Conservation (phyloP, 2,113 vertebrate genomes). For the Otis tarda region DNA sequence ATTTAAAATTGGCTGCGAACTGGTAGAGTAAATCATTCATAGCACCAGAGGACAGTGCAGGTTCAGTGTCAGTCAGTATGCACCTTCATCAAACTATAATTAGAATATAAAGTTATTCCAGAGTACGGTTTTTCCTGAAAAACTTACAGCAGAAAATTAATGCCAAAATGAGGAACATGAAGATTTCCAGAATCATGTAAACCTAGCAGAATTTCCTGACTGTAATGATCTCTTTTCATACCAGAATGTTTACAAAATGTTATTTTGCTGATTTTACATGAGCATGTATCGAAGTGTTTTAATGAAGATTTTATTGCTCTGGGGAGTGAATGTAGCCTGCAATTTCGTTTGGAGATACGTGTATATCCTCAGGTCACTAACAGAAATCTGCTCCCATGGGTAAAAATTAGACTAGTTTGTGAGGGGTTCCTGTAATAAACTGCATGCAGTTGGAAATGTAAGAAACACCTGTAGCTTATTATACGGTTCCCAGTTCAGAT, state of each 20-base stretch:
- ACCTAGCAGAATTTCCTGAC: neutral
- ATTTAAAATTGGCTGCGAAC: neutral
- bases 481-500: neutral
- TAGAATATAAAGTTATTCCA: neutral
- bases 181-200: neutral
- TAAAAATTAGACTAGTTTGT: neutral
- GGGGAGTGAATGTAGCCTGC: neutral
- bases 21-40: neutral
- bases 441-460: neutral
- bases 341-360: neutral
- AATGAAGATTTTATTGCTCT: neutral
- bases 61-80: neutral
- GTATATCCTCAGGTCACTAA: neutral
- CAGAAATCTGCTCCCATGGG: neutral
- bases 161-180: neutral
- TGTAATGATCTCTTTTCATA: neutral
- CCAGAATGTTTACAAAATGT: neutral
- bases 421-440: neutral
- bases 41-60: neutral
- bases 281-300: neutral
- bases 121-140: neutral
- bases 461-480: neutral
- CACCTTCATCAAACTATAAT: neutral
- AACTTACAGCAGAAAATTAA: neutral
- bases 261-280: slow-evolving; percentile 1